Conservation (phyloP, 2,888 invertebrate species). For the Rotaria sp. region DNA sequence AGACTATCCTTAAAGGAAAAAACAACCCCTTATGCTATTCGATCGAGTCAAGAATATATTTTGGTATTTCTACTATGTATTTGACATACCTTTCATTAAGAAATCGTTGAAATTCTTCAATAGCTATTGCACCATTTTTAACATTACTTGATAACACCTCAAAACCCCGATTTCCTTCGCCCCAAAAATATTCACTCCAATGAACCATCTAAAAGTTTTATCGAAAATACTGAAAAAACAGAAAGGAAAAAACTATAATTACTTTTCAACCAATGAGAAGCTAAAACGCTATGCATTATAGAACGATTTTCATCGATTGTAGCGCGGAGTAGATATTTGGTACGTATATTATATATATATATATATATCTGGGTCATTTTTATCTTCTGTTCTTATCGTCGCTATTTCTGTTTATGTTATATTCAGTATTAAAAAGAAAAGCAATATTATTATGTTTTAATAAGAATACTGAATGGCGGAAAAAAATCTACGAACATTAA, state of each 20-base stretch:
- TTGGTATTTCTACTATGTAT: background rate
- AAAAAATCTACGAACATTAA: background rate
- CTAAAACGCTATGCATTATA: background rate
- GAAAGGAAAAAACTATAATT: background rate
- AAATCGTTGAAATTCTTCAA: constrained; percentile 27
- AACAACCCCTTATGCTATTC: background rate
- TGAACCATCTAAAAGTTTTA: background rate
- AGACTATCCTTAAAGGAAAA: too few relatives aligned
- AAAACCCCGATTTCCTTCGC: constrained; percentile 34
- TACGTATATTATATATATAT: background rate
- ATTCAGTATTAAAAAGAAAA: background rate
- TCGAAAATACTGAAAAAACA: background rate
- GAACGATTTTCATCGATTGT: background rate
- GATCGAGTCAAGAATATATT: background rate
- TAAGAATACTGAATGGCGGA: background rate
- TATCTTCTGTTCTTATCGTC: background rate
- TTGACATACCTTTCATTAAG: constrained; percentile 4
- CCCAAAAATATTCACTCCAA: constrained; percentile 34
- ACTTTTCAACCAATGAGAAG: background rate
- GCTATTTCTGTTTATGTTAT: background rate
- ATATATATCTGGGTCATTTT: background rate
- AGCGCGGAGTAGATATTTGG: background rate
- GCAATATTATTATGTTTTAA: background rate
- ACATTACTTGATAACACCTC: constrained; percentile 37
- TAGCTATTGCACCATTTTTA: constrained; percentile 32